Evolutionary conservation across 2,888 invertebrate genomes (phyloP), one percentile per base, ranked within the genome.

Genomic region (Caenorhabditis sp.): DNA sequence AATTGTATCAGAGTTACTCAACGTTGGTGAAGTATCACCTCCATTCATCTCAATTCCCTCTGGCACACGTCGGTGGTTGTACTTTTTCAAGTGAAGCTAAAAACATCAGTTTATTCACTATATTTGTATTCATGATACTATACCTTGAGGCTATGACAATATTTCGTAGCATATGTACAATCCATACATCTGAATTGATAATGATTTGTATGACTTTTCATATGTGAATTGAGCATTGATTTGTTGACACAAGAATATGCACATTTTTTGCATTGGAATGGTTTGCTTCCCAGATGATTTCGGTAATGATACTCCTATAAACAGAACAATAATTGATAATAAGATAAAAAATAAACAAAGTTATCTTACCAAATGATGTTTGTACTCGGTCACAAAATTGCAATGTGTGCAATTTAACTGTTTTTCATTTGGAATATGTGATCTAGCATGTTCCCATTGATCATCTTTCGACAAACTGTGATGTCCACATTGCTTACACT

Each of bases 211-310:
- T 99, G 99, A 0, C 95, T 95, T 88, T 99, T 99, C 87, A 95
- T 91, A 88, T 99, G 99, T 0, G 95, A 96, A 89, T 95, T 97
- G 65, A 99, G 91, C 99, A 99, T 99, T 0, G 97, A 97, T 88
- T 96, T 95, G 90, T 95, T 97, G n/a, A 96, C 95, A 88, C 96
- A 97, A 5, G 82, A 73, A 76, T 86, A 86, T 20, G 78, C 64
- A 71, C 87, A 87, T 70, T 85, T 87, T 67, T 76, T 76, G 76
- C 87, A 87, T 61, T 83, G 82, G 80, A 87, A 87, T 20, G 97
- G 97, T 88, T 99, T 99, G 0, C 93, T 93, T 50, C 95, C 95
- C 84, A 93, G 91, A 89, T 99, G 99, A 88, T 97, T 97, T 54
- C 95, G 91, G 88, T 96, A 91, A 88, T 97, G 99, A 87, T 97